These are phyloP conservation scores for Drosophila arawakana DNA, from an alignment of 1,140 invertebrate genomes.

Conservation along the genomic window DNA sequence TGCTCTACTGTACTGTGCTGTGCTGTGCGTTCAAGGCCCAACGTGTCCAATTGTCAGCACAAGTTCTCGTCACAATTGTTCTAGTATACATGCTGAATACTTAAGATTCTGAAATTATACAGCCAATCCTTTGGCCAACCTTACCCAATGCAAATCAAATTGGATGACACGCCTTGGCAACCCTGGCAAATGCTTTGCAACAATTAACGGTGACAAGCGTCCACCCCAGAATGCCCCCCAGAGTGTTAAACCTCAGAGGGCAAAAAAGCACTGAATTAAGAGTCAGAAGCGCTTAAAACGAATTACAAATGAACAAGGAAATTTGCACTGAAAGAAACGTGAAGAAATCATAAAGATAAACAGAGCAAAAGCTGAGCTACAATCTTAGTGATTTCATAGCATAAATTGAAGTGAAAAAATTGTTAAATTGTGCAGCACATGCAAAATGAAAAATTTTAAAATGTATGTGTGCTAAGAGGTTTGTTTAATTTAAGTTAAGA, in stretches of 20 bases:
- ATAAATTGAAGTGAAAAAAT: no score
- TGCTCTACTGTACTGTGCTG: no score
- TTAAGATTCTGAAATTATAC: conserved; percentile 10
- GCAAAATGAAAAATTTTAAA: no score
- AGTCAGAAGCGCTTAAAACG: conserved; percentile 65
- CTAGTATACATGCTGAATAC: background rate
- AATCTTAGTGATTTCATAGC: no score
- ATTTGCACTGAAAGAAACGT: conserved; percentile 4
- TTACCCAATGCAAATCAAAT: background rate
- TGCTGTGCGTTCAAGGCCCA: background rate
- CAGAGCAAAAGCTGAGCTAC: no score
- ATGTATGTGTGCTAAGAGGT: no score
- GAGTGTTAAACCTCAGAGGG: background rate
- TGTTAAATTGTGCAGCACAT: no score
- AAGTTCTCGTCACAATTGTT: background rate
- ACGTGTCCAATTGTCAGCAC: background rate
- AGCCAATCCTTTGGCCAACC: background rate
- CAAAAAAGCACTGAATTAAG: conserved; percentile 47
- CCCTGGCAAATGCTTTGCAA: background rate
- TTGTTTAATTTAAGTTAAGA: no score
- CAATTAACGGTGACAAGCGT: conserved; percentile 1
- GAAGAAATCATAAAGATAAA: no score
- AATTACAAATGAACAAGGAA: conserved; percentile 37
- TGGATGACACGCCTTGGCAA: background rate
- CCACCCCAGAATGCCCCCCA: background rate